These are phyloP conservation scores for Enteromius fasciolatus DNA, from an alignment of 2,797 vertebrate genomes.

Conservation along the genomic window DNA sequence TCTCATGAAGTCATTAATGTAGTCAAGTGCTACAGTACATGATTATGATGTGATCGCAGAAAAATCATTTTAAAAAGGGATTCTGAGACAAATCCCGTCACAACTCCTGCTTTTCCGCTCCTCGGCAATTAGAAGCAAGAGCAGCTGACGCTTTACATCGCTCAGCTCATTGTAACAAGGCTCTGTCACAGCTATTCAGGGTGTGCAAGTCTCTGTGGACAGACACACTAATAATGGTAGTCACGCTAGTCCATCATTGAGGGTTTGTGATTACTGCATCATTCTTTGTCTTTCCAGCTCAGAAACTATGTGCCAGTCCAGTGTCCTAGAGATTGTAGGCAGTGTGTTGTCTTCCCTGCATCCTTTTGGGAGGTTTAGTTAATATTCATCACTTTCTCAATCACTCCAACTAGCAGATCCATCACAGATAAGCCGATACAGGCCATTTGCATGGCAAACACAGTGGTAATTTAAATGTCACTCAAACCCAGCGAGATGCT, in stretches of 20 bases:
- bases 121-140: conserved; percentile 6
- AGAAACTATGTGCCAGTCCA: not conserved
- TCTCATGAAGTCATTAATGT: not conserved
- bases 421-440: conserved; percentile 50
- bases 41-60: not conserved
- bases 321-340: conserved; percentile 47
- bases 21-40: not conserved
- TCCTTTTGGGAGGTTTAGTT: conserved; percentile 19
- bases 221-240: conserved; percentile 38
- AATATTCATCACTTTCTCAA: conserved; percentile 64
- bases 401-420: conserved; percentile 46
- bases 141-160: not conserved
- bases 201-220: not conserved
- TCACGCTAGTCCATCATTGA: conserved; percentile 31
- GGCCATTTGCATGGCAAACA: conserved; percentile 53
- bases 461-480: conserved; percentile 61
- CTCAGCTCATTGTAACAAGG: conserved; percentile 4
- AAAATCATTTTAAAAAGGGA: not conserved
- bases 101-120: not conserved
- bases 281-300: conserved; percentile 8
- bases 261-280: conserved; percentile 36
- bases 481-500: conserved; percentile 56
- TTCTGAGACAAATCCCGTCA: conserved; percentile 14
- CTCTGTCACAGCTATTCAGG: not conserved
- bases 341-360: not conserved